phyloP scores from a whole-genome alignment of 2,888 invertebrate genomes.

The Bedellia somnulentella region DNA sequence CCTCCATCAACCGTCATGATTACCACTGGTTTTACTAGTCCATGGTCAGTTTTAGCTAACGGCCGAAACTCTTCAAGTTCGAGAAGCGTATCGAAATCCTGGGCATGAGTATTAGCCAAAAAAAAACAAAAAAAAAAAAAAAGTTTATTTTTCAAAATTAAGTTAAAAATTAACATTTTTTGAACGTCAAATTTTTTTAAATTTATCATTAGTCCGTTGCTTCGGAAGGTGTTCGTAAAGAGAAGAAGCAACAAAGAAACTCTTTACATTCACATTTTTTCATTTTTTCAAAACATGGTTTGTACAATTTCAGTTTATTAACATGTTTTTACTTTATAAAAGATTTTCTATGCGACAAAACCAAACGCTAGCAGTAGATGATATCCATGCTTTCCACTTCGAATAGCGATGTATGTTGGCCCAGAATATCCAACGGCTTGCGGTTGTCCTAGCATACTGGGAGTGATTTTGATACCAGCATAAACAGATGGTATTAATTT shows the following conservation, averaged over 20 bases:
- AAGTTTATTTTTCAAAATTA: no score
- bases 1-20: slow-evolving; percentile 8
- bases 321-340: no score
- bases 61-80: slow-evolving; percentile 4
- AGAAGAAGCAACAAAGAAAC: no score
- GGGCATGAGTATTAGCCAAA: slow-evolving; percentile 5
- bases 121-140: no score
- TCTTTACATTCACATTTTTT: no score
- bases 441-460: slow-evolving; percentile 4
- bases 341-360: no score
- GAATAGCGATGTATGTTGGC: not conserved
- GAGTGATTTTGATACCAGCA: slow-evolving; percentile 3
- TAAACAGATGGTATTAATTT: slow-evolving; percentile 5
- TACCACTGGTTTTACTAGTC: slow-evolving; percentile 5
- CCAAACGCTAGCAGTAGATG: slow-evolving; percentile 3
- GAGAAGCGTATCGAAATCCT: slow-evolving; percentile 5
- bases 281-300: no score
- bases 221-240: no score
- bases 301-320: no score
- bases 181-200: no score
- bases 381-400: not conserved
- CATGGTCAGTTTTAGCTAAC: slow-evolving; percentile 3
- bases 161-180: no score
- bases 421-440: slow-evolving; percentile 1
- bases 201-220: no score